Conservation (phyloP, 2,113 vertebrate genomes). For the Pao palembangensis region DNA sequence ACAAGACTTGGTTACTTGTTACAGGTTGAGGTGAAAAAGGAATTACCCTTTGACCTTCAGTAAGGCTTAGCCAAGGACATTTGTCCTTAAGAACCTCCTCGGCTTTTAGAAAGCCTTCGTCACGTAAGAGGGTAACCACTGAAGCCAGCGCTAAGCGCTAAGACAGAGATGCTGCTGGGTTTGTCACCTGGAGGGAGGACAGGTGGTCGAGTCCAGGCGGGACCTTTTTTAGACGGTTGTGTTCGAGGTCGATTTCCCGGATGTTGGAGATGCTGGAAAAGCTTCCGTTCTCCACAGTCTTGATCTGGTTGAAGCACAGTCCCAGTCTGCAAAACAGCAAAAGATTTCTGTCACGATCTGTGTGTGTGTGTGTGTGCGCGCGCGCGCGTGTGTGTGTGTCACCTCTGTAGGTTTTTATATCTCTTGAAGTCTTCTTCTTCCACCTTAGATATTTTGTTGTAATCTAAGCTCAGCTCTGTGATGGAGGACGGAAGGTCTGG, state of each 20-base stretch:
- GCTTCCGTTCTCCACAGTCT: slow-evolving; percentile 91
- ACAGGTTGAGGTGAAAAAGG: too few relatives aligned
- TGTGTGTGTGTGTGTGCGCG: too few relatives aligned
- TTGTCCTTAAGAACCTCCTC: too few relatives aligned
- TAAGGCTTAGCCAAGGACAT: too few relatives aligned
- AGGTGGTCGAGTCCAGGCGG: slow-evolving; percentile 84
- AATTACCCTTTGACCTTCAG: too few relatives aligned
- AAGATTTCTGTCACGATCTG: neutral
- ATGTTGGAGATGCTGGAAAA: slow-evolving; percentile 83
- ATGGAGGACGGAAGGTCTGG: slow-evolving; percentile 84
- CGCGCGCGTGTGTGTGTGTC: too few relatives aligned
- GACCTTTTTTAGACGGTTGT: slow-evolving; percentile 89
- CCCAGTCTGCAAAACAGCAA: slow-evolving; percentile 77
- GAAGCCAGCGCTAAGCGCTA: too few relatives aligned
- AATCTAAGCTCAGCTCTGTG: slow-evolving; percentile 89
- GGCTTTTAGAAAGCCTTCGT: too few relatives aligned
- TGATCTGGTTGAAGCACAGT: slow-evolving; percentile 90
- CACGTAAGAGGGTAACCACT: too few relatives aligned
- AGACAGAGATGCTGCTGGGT: neutral
- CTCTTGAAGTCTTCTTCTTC: slow-evolving; percentile 91
- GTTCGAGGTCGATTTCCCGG: slow-evolving; percentile 89
- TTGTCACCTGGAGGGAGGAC: slow-evolving; percentile 87
- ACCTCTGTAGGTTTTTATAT: slow-evolving; percentile 92
- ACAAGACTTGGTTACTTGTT: too few relatives aligned
- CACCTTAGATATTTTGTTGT: slow-evolving; percentile 89